Base-by-base conservation (phyloP, 1,140 invertebrate species). In the Cyrtorhinus lividipennis region DNA sequence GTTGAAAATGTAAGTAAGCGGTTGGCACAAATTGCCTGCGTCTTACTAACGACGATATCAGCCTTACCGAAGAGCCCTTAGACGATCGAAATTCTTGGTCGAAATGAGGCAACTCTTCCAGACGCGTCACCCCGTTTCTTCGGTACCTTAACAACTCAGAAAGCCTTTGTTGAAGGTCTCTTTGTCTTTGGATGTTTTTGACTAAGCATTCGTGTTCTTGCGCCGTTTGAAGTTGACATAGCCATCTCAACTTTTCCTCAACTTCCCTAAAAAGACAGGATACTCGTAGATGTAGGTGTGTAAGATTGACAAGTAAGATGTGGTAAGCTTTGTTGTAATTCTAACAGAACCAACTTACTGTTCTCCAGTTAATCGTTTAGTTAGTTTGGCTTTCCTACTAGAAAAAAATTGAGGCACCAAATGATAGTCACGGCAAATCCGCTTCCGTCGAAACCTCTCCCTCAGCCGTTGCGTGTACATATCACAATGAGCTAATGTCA, bases 171-270 rank as follows among this genome's bases (percentile, higher is more conserved):
- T 88, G 82, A 57, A 94, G 74, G 73, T 92, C 87, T 70, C 85
- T 82, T 76, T 94, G 90, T 65, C 85, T 81, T 74, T 89, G 85
- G 58, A 94, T 72, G 66, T 84, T 89, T 60, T 75, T 65, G 22
- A 77, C 78, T 45, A 89, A 75, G 58, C 92, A 82, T 66, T 89
- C 83, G 70, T 93, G 86, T 75, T 95, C 91, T 64, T 83, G 79
- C 26, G 84, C 80, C 0, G 88, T 86, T 69, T 90, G 86, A 77
- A 95, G 94, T 71, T 93, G 91, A 24, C 88, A 84, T 72, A 92
- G 90, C 46, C 86, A 82, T 45, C 87, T 80, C 72, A 94, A 81
- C 57, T 86, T 84, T 65, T 95, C 90, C 24, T 83, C 78, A 68
- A 89, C 83, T 67, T 88, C 85, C 65, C 85, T 86, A 65, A 18